Evolutionary conservation across 2,797 vertebrate genomes (phyloP), one percentile per base, ranked within the genome.

Genomic region (Enteromius viviparus): DNA sequence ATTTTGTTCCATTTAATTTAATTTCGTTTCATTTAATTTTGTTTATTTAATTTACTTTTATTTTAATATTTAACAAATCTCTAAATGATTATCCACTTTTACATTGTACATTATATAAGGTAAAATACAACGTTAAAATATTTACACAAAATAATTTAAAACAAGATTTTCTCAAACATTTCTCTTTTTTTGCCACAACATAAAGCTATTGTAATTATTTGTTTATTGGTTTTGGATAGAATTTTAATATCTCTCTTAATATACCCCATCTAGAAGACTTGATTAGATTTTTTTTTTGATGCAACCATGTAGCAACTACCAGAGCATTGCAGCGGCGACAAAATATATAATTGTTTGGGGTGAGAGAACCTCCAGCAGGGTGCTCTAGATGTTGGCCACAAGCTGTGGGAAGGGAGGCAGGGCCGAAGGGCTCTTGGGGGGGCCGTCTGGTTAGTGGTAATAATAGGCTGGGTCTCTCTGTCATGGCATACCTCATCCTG

Each of bases 351-450:
- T 68, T 78, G 21, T n/a, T 32, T 51, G 37, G 21, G 65, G 45
- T 14, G 66, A 32, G 17, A 17, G 34, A 76, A 53, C 26, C 9
- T 32, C 19, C 9, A 53, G 60, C 58, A 37, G 34, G n/a, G 32
- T 32, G 26, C 40, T 81, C 72, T 71, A 80, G 78, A 85, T 85
- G 71, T 64, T 80, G 34, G 21, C 40, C 9, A 17, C 77, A 72
- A 60, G 34, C 69, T 68, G 71, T 80, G 78, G 71, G 51, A 76
- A 45, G 19, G 53, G 71, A 40, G 62, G 34, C 66, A 70, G 55
- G 51, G 14, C 12, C 0, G 42, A 66, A 53, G 49, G 37, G 69
- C 49, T 80, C 29, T 45, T 14, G 47, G 60, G 69, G 37, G 70
- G 49, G 4, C 19, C 1, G 8, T 77, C 51, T 84, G 85, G 78